These are phyloP conservation scores for Simalia tracyae DNA, from an alignment of 2,797 vertebrate genomes.

Conservation along the genomic window DNA sequence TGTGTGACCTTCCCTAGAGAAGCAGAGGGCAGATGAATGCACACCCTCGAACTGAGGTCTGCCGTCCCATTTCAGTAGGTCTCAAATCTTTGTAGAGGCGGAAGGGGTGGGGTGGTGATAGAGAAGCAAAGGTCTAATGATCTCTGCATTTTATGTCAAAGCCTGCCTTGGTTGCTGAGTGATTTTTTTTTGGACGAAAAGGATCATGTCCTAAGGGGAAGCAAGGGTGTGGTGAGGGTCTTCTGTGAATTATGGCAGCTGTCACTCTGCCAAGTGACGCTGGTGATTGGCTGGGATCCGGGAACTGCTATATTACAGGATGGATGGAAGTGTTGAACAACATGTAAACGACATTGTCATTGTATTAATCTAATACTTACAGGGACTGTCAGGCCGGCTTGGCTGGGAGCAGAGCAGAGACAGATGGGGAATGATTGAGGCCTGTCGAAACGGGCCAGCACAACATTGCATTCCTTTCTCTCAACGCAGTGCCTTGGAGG, in stretches of 20 bases:
- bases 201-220: not conserved
- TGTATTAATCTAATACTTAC: constrained; percentile 23
- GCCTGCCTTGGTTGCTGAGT: not conserved
- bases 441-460: not conserved
- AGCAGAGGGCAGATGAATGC: not conserved
- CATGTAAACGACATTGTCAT: constrained; percentile 20
- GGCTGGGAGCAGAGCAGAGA: constrained; percentile 17
- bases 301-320: not conserved
- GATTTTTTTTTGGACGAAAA: not conserved
- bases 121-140: not conserved
- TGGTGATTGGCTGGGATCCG: constrained; percentile 11
- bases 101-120: too few relatives aligned
- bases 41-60: not conserved
- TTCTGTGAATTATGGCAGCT: not conserved
- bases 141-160: not conserved
- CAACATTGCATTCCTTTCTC: not conserved
- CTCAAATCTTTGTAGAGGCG: not conserved
- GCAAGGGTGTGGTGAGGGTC: not conserved
- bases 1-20: not conserved
- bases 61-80: too few relatives aligned
- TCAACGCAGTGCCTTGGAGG: not conserved
- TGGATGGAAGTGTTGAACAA: constrained; percentile 11
- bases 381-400: not conserved
- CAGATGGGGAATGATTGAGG: constrained; percentile 5
- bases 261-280: not conserved